Evolutionary conservation across 2,797 vertebrate genomes (phyloP).

Genomic region (Enteromius radiatus): DNA sequence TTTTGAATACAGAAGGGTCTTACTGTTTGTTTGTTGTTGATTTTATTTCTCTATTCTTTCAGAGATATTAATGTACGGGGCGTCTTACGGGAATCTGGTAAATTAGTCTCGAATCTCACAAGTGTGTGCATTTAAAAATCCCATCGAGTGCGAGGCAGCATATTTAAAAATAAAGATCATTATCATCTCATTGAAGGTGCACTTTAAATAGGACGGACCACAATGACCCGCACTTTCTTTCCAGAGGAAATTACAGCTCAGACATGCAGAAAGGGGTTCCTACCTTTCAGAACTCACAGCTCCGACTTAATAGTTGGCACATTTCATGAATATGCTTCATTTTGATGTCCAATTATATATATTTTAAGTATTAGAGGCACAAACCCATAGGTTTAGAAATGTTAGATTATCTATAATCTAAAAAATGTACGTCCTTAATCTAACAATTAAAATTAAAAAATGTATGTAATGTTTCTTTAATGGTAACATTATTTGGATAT

Average conservation of each 20-base stretch:
- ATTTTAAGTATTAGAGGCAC: not conserved
- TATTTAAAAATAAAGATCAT: conserved; percentile 71
- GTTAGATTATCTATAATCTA: not conserved
- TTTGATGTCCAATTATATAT: conserved; percentile 6
- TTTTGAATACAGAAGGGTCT: conserved; percentile 71
- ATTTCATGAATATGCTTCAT: not conserved
- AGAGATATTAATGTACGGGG: conserved; percentile 70
- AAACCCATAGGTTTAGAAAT: not conserved
- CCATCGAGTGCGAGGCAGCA: conserved; percentile 65
- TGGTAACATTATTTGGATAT: not conserved
- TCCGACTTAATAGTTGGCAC: conserved; percentile 65
- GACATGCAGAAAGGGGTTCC: conserved; percentile 47
- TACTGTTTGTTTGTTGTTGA: conserved; percentile 79
- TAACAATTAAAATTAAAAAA: not conserved
- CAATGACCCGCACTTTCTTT: conserved; percentile 61
- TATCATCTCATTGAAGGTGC: conserved; percentile 76
- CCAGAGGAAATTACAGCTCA: conserved; percentile 63
- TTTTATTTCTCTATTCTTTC: conserved; percentile 44
- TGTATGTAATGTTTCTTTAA: not conserved
- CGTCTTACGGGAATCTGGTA: conserved; percentile 72
- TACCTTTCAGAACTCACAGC: conserved; percentile 64
- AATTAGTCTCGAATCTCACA: conserved; percentile 62
- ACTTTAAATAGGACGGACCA: conserved; percentile 67
- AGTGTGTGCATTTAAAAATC: conserved; percentile 60
- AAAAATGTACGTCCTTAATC: not conserved